phyloP scores from a whole-genome alignment of 1,140 invertebrate species.

The Caenorhabditis tropicalis region DNA sequence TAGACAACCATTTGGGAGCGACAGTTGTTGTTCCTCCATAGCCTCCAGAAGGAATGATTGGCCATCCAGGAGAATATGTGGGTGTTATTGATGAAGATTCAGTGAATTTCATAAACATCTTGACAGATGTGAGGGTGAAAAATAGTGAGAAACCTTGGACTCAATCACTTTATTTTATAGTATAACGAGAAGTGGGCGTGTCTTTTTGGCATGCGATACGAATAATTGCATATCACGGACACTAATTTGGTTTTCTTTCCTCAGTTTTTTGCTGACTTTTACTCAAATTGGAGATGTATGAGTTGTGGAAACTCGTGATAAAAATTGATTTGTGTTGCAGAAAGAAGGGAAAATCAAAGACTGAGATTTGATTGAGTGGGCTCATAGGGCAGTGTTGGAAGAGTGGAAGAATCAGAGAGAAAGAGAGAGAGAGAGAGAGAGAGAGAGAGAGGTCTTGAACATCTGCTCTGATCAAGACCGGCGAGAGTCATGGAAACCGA shows the following conservation, averaged over 20 bases:
- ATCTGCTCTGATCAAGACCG: no score
- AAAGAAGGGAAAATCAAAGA: not conserved
- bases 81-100: not conserved
- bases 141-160: not conserved
- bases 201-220: not conserved
- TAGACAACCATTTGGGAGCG: not conserved
- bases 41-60: not conserved
- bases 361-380: not conserved
- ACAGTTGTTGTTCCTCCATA: not conserved
- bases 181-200: not conserved
- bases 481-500: no score
- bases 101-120: slow-evolving; percentile 41
- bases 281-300: not conserved
- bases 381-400: not conserved
- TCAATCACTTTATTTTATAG: not conserved
- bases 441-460: no score
- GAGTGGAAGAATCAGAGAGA: no score
- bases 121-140: not conserved
- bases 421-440: no score
- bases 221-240: not conserved
- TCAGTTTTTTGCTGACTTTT: not conserved
- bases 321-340: slow-evolving; percentile 5
- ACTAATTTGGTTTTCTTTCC: not conserved
- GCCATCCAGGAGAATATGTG: not conserved
- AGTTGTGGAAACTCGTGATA: not conserved